These are phyloP conservation scores for Embidobia sp. DNA, from an alignment of 2,888 invertebrate species.

Conservation along the genomic window DNA sequence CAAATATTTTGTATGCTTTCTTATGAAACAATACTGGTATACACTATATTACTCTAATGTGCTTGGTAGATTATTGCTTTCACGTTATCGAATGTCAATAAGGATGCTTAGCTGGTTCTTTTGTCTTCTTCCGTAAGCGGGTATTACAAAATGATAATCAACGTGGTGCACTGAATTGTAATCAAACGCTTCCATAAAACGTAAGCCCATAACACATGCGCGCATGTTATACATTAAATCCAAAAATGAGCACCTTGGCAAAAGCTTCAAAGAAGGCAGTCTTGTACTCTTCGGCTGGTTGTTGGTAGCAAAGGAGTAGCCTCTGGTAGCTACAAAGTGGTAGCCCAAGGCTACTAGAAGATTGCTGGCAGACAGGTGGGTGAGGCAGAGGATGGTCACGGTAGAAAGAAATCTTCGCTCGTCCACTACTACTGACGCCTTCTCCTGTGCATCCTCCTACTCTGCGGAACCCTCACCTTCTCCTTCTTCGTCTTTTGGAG, in stretches of 20 bases:
- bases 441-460: slow-evolving; percentile 54
- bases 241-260: slow-evolving; percentile 64
- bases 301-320: slow-evolving; percentile 80
- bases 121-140: too few species aligned
- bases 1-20: too few species aligned
- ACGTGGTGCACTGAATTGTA: slow-evolving; percentile 34
- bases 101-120: too few species aligned
- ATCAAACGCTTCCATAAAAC: slow-evolving; percentile 59
- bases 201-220: slow-evolving; percentile 50
- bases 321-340: slow-evolving; percentile 80
- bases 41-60: too few species aligned
- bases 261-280: slow-evolving; percentile 55
- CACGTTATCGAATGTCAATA: too few species aligned
- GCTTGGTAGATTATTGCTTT: too few species aligned
- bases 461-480: slow-evolving; percentile 30
- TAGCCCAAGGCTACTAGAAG: slow-evolving; percentile 82
- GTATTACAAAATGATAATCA: slow-evolving; percentile 46
- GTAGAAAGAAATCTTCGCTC: slow-evolving; percentile 69
- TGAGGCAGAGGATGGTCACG: slow-evolving; percentile 77
- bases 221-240: slow-evolving; percentile 59
- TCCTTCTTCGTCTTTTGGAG: slow-evolving; percentile 67
- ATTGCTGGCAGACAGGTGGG: slow-evolving; percentile 82
- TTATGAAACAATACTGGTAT: too few species aligned
- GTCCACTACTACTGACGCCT: slow-evolving; percentile 52
- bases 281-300: slow-evolving; percentile 41